Evolutionary conservation across 2,797 vertebrate species (phyloP), one percentile per base, ranked within the genome.

Genomic region (Scolopax rusticola): DNA sequence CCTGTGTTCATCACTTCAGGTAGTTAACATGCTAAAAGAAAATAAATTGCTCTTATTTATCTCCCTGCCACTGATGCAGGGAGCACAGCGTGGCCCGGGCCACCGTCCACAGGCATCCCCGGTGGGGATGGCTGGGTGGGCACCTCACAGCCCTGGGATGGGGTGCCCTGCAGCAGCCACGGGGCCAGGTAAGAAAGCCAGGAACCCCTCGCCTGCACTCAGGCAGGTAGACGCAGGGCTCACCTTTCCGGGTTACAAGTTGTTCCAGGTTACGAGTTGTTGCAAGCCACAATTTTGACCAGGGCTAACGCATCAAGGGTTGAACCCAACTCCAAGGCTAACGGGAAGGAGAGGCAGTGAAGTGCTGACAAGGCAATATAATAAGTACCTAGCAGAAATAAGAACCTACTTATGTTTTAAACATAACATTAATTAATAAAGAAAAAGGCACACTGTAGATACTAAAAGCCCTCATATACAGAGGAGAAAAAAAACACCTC

Each of bases 381-480:
- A 84, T 74, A 94, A 90, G 86, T 74, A 64, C 67, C 0, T 0
- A 90, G 93, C 77, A 96, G 92, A 94, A 97, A 95, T 90, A 92
- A 90, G 78, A 95, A 83, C 43, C 60, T 89, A 54, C 81, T 97
- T 93, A 94, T 82, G 79, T 89, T 96, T 97, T 96, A 96, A 96
- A 96, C 87, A 95, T 80, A 93, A 36, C 93, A 95, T 96, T 90
- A 96, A 97, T 96, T 97, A 97, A 95, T 97, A 96, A 96, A 95
- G 93, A 80, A 96, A 96, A 96, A 60, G 84, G 36, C 64, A 83
- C 15, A 1, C 53, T 84, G 85, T 84, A 61, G 81, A 63, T 77
- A 71, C 75, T 96, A 87, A 94, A 89, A 96, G 87, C 78, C 56
- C 32, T 94, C 57, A n/a, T 51, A 87, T 60, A 68, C 19, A 4